A percentile compares a stretch with the other conserved stretches of the same genome.
Conservation (phyloP, 2,113 vertebrate species). For the Melospiza georgiana region DNA sequence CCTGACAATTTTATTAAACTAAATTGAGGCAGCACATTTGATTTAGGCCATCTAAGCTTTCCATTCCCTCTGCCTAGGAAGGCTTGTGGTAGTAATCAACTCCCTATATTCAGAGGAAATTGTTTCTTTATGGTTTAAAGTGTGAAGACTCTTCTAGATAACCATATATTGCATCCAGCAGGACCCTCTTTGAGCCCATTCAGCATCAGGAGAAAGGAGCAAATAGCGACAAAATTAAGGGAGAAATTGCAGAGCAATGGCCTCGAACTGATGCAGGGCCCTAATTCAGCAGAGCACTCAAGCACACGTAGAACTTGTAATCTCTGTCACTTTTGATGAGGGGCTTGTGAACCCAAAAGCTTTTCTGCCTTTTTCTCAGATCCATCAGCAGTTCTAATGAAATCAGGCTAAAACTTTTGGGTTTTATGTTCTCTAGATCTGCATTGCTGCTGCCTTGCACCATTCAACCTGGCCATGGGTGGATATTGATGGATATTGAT, state of each 20-base stretch:
- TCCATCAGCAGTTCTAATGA: rapidly evolving
- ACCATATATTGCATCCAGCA: neutral
- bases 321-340: conserved; percentile 16
- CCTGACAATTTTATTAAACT: neutral
- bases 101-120: neutral
- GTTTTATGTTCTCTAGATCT: neutral
- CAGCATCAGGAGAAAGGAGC: neutral
- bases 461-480: rapidly evolving
- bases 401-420: neutral
- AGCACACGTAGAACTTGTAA: neutral
- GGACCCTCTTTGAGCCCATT: neutral
- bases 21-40: neutral
- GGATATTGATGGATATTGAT: neutral
- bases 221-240: conserved; percentile 3
- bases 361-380: neutral
- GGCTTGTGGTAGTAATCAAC: neutral
- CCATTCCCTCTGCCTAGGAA: neutral
- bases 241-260: conserved; percentile 22
- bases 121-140: conserved; percentile 15
- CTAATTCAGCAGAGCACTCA: neutral
- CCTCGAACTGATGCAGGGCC: neutral
- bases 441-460: neutral
- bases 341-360: neutral
- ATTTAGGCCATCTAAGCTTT: neutral
- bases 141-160: neutral